phyloP scores from a whole-genome alignment of 2,113 vertebrate species.

The Cranoglanis bouderius region DNA sequence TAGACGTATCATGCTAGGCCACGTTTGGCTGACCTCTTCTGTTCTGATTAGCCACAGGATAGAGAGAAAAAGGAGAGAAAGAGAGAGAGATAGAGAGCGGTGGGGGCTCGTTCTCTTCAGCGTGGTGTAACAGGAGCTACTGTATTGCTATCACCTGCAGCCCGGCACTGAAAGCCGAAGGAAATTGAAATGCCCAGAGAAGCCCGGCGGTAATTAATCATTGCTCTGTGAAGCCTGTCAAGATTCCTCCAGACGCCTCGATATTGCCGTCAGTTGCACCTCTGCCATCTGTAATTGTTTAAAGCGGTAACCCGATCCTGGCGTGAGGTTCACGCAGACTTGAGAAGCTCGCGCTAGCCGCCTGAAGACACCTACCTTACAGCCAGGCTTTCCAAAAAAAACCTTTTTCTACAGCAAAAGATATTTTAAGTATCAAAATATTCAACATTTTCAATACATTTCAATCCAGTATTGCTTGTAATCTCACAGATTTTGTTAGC shows the following conservation, averaged over 20 bases:
- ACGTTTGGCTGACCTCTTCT: conserved; percentile 65
- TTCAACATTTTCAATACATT: background rate
- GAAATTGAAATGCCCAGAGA: conserved; percentile 86
- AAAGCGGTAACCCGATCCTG: conserved; percentile 76
- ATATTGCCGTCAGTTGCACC: conserved; percentile 87
- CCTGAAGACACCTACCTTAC: background rate
- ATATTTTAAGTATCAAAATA: background rate
- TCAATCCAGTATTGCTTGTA: background rate
- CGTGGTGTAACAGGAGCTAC: conserved; percentile 75
- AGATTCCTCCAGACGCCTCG: conserved; percentile 80
- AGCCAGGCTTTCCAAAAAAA: too few species aligned
- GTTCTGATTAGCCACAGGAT: conserved; percentile 65
- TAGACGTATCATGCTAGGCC: conserved; percentile 55
- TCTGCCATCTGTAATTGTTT: conserved; percentile 90
- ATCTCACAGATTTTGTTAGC: background rate
- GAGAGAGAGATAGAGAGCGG: background rate
- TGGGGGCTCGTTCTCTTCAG: conserved; percentile 4
- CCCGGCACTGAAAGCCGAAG: conserved; percentile 76
- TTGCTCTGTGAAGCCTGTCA: conserved; percentile 88
- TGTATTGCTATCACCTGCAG: conserved; percentile 75
- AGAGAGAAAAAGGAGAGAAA: conserved; percentile 48
- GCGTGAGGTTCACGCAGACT: conserved; percentile 73
- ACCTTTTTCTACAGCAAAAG: background rate
- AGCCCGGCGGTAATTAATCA: conserved; percentile 94
- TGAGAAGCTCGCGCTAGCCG: conserved; percentile 7